Evolutionary conservation across 2,888 invertebrate genomes (phyloP), one percentile per base, ranked within the genome.

Genomic region (Neoascia interrupta): DNA sequence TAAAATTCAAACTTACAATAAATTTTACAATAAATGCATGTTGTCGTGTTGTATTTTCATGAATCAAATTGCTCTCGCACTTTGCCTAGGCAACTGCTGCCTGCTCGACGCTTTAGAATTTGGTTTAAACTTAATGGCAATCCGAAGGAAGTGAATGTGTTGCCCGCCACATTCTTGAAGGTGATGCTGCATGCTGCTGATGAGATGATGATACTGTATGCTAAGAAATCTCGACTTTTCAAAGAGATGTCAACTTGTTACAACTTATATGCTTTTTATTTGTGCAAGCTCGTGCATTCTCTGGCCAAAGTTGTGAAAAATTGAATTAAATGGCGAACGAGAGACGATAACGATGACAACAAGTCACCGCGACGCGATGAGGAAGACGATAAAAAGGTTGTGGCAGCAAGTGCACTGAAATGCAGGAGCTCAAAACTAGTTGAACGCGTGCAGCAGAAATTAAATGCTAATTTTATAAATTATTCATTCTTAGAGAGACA

Each of bases 391-490:
- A 53, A 58, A 64, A 76, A 70, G 70, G 51, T 58, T 53, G 58
- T 47, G 53, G 45, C 66, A 49, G 53, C 47, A 37, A 26, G 18
- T 19, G 53, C 69, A 54, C 34, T 31, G 3, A 64, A 58, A n/a
- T n/a, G 66, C 68, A 68, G 54, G 61, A 79, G 73, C 66, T 47
- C 19, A 60, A 66, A 73, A 79, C 72, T 73, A 73, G 79, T 79
- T 79, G 73, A 73, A 79, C 73, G 79, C 79, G 73, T 79, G 79
- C 79, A 79, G 61, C 79, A 79, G 66, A 79, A 79, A 79, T 79
- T 79, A 73, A 79, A 79, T 73, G 79, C 73, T 79, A 79, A 79
- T 79, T 79, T 73, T 61, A 79, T 79, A 79, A 79, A 73, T 79
- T 79, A 79, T 79, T 79, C 79, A 79, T 73, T 68, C 66, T 36